phyloP scores from a whole-genome alignment of 2,113 vertebrate genomes.

The Struthio camelus region DNA sequence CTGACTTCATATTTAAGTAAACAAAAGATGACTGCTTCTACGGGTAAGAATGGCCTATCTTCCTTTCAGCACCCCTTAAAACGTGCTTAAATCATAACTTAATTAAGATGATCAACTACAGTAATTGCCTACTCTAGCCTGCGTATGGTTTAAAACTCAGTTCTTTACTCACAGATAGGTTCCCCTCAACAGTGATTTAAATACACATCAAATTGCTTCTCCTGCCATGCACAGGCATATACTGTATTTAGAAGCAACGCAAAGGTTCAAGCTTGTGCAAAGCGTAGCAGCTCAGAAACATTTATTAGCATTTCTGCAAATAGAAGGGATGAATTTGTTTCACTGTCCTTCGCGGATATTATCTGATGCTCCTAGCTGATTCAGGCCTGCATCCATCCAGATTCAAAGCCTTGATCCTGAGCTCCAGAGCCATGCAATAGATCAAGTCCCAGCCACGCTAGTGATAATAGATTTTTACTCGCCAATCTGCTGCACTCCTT shows the following conservation, averaged over 20 bases:
- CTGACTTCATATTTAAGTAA: not conserved
- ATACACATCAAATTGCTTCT: not conserved
- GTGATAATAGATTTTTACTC: not conserved
- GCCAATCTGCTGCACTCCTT: not conserved
- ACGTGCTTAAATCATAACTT: not conserved
- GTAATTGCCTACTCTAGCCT: not conserved
- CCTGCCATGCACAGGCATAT: accelerated
- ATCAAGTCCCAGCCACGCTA: not conserved
- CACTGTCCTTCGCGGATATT: not conserved
- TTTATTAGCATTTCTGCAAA: not conserved
- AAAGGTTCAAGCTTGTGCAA: not conserved
- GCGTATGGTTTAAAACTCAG: not conserved
- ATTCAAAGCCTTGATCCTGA: not conserved
- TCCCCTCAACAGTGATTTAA: not conserved
- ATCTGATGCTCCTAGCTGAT: not conserved
- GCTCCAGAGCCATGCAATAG: not conserved
- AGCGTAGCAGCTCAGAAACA: not conserved
- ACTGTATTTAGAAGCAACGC: not conserved
- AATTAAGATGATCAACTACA: not conserved
- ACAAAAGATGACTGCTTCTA: not conserved
- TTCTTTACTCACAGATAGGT: not conserved
- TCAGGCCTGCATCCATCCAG: not conserved
- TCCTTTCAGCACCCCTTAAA: not conserved
- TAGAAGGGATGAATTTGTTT: not conserved
- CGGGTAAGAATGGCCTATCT: not conserved